Base-by-base conservation (phyloP, 2,888 invertebrate genomes). In the Napeogenes inachia region DNA sequence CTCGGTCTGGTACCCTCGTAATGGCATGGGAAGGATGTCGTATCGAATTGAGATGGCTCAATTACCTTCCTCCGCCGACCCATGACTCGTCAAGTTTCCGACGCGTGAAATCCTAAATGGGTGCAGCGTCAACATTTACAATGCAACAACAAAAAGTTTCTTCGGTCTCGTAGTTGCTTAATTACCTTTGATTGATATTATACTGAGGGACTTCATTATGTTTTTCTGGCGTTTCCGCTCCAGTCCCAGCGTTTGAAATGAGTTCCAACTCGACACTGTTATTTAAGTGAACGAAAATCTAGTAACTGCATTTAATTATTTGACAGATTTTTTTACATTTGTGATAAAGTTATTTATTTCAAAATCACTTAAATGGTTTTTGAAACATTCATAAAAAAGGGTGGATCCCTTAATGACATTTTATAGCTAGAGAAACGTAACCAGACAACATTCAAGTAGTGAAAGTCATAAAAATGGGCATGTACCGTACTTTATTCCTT, bases 41-140 rank as follows among this genome's bases (percentile, higher is more conserved):
- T 80, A 71, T 81, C 86, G 78, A 87, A 88, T 87, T 65, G 77
- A 71, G 76, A 85, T 78, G 77, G 78, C 76, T 85, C 79, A 78
- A 85, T 87, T 82, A 82, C 77, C 66, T 67, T 68, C 70, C 69
- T 68, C 63, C 71, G 66, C 63, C 71, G 68, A 67, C 68, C 72
- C 72, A 67, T 77, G 76, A 79, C 80, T 81, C 74, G 77, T 76
- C 73, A 66, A 74, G 76, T 75, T 77, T 71, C 71, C 71, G 72
- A 73, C 76, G 81, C 87, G 81, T 86, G 79, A 85, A 84, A 80
- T 80, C 73, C 75, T 76, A 79, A 78, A 73, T 76, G 70, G 73
- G 69, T 70, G 70, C 71, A 73, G 72, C 74, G 70, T 71, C 71
- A 71, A 71, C 70, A 72, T 69, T 69, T 63, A 71, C 72, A 71